Evolutionary conservation across 37 sponge, comb jelly and placozoan genomes (phyloP).

Genomic region (Cladorhizidae sp.): DNA sequence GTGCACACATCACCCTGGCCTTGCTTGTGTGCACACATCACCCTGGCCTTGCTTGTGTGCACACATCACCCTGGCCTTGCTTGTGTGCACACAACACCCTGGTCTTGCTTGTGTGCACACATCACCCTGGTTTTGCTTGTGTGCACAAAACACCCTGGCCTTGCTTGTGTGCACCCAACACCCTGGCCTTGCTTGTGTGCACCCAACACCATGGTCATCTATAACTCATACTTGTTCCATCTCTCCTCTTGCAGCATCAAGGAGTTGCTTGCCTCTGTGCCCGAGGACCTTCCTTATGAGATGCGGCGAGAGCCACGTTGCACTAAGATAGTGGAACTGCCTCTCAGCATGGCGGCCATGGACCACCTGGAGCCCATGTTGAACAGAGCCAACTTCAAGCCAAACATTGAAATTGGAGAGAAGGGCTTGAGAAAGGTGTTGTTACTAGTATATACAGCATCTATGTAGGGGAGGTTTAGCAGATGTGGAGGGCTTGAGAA

Average conservation of each 20-base stretch:
- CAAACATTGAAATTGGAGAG: conserved; percentile 13
- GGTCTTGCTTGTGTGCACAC: too few species aligned
- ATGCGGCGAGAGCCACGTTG: conserved; percentile 53
- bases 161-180: too few species aligned
- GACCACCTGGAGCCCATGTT: conserved; percentile 81
- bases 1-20: too few species aligned
- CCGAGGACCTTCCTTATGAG: conserved; percentile 20
- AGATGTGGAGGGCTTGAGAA: neutral
- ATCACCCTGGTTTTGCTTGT: too few species aligned
- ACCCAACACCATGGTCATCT: too few species aligned
- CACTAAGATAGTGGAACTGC: conserved; percentile 66
- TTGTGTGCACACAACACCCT: too few species aligned
- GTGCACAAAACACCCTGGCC: too few species aligned
- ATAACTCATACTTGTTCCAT: too few species aligned
- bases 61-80: too few species aligned
- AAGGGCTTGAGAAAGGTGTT: conserved; percentile 37
- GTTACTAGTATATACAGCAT: neutral
- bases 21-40: too few species aligned
- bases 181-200: too few species aligned
- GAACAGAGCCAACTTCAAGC: conserved; percentile 14
- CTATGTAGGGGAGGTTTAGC: neutral
- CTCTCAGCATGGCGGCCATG: conserved; percentile 76
- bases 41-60: too few species aligned
- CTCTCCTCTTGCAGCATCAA: conserved; percentile 5
- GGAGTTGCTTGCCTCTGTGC: conserved; percentile 28